Base-by-base conservation (phyloP, 1,140 invertebrate species). In the Drosophila micromelanica region DNA sequence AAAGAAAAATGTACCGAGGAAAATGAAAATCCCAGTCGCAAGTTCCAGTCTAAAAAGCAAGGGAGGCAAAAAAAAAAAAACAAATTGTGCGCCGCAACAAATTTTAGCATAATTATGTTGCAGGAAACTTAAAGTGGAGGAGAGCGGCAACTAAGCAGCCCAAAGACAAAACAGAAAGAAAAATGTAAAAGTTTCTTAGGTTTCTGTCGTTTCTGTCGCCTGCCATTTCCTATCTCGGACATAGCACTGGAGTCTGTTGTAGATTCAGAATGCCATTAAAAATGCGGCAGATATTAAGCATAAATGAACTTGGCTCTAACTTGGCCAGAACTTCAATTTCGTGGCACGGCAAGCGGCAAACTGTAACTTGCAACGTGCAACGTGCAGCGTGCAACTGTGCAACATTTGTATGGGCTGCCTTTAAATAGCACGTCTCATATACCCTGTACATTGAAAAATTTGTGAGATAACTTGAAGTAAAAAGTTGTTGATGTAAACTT, bases 51-150 rank as follows among this genome's bases (percentile, higher is more conserved):
- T 30, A 68, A 68, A 67, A 71, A 69, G 60, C 68, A 77, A 67
- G 40, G 56, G 43, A 55, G 56, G 46, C 27, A 49, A 64, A 63
- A 55, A 62, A 55, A 45, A 77, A 37, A 56, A 72, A 75, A 73
- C 67, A 73, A 70, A 77, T 77, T 87, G 78, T 89, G 79, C 67
- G 84, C 61, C 84, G 72, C 81, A 89, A 80, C 84, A 84, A 87
- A 89, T 87, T 87, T 87, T 76, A 89, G 82, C 82, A 87, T 87
- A 87, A 87, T 87, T 87, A 87, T 89, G 84, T 87, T 73, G 79
- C 76, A 60, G 64, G 17, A 23, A 45, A 30, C 40, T 45, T 55
- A 12, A 40, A 55, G 37, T 55, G 17, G 52, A 27, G 52, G 64
- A 52, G 64, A 63, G 40, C 52, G 52, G 46, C 35, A 40, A 35